Base-by-base conservation (phyloP, 2,797 vertebrate species). In the Astyanax mexicanus region DNA sequence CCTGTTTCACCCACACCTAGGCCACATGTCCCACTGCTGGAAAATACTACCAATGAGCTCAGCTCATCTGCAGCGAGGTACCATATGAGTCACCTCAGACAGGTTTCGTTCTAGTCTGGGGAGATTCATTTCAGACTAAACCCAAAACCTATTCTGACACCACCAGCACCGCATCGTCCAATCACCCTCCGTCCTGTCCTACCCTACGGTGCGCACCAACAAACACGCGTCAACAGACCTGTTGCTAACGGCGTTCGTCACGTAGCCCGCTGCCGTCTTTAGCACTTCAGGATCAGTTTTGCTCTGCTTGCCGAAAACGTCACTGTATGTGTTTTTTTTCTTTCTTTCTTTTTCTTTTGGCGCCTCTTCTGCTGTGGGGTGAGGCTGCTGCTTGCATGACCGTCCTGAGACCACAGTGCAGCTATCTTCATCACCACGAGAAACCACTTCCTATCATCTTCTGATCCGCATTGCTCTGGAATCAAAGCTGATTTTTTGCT, bases 401-500 rank as follows among this genome's bases (percentile, higher is more conserved):
- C 80, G 75, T 78, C 85, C 78, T 87, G 69, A 88, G 77, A 90
- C 87, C 89, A 85, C 88, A 92, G 88, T 87, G 86, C 85, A 87
- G 84, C 69, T 84, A 89, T 87, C 74, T 90, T 83, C 87, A 79
- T 85, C 89, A 86, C 58, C 77, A 85, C 79, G 83, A 84, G 79
- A 93, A 90, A 89, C 91, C 91, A 93, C 92, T 92, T 94, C 92
- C 91, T 93, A 87, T 84, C 82, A 77, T 79, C 15, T 75, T 77
- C 45, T 86, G 80, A 84, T 74, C 74, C 73, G 64, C 79, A 85
- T 83, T 80, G 82, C 84, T 58, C 86, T 87, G 83, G 79, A 84
- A 84, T 81, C 82, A 85, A 84, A 89, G 81, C 87, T 87, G 83
- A 83, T 80, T 88, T 86, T 86, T 86, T 89, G 87, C 89, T 91